Percentiles rank a stretch among this genome's conserved stretches.
Conservation (phyloP, 2,888 invertebrate genomes). For the Andricus curvator region DNA sequence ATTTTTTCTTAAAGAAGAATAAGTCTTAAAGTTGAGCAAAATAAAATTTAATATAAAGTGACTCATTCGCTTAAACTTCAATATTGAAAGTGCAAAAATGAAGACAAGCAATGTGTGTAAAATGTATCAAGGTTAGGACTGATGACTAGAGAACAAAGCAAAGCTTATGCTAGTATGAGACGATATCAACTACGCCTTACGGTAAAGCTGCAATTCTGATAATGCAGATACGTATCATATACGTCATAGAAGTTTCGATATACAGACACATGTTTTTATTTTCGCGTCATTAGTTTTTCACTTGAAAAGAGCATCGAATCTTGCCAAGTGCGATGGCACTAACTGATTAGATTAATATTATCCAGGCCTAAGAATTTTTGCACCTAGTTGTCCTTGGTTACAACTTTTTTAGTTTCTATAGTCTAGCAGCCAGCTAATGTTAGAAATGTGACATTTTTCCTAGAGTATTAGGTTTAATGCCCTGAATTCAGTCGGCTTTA, state of each 20-base stretch:
- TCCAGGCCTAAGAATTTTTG: conserved; percentile 1
- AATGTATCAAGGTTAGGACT: conserved; percentile 10
- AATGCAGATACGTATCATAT: neutral
- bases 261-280: conserved; percentile 5
- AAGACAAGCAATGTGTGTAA: neutral
- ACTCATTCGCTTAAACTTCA: neutral
- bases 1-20: neutral
- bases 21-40: too few species aligned
- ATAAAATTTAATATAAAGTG: too few species aligned
- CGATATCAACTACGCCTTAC: conserved; percentile 28
- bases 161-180: conserved; percentile 11
- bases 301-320: conserved; percentile 18
- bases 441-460: conserved; percentile 29
- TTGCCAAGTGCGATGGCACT: conserved; percentile 29
- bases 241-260: conserved; percentile 24
- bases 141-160: neutral
- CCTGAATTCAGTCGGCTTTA: neutral
- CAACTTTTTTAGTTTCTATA: neutral
- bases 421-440: too few species aligned
- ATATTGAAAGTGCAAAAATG: neutral
- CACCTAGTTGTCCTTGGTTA: conserved; percentile 31
- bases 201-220: conserved; percentile 13
- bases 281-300: conserved; percentile 29
- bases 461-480: conserved; percentile 16
- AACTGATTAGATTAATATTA: neutral